phyloP scores from a whole-genome alignment of 2,797 vertebrate species.

The Sorex maritimensis region DNA sequence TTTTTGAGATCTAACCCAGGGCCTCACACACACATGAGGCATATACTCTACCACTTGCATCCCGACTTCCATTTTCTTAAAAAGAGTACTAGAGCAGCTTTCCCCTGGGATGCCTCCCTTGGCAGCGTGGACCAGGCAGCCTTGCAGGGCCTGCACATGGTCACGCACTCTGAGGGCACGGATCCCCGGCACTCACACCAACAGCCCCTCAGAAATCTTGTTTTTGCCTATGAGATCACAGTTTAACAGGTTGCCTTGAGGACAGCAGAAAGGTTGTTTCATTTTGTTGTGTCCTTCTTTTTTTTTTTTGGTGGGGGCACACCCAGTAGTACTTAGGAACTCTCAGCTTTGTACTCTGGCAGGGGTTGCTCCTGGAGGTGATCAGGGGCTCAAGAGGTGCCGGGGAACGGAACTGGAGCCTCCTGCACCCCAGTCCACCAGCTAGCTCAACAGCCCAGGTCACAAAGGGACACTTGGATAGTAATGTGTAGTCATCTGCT shows the following conservation, averaged over 20 bases:
- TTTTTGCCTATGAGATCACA: not conserved
- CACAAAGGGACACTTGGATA: conserved; percentile 51
- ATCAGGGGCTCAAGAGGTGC: no score
- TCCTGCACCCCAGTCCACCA: no score
- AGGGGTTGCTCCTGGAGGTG: no score
- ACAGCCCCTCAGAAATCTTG: not conserved
- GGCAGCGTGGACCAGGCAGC: no score
- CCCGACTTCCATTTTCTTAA: not conserved
- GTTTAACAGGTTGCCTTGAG: not conserved
- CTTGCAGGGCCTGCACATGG: not conserved
- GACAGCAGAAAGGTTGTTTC: conserved; percentile 26
- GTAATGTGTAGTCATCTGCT: conserved; percentile 31
- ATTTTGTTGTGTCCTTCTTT: no score
- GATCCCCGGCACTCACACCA: not conserved
- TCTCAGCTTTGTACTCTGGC: no score
- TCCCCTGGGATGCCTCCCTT: not conserved
- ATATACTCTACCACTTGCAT: no score
- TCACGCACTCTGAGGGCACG: not conserved
- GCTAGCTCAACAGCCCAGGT: not conserved
- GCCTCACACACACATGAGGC: no score
- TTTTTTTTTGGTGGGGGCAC: no score
- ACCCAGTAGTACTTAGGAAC: no score
- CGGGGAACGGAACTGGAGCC: no score
- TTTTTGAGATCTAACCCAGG: no score
- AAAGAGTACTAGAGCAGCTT: not conserved